Evolutionary conservation across 35 echinoderm and acorn worm genomes (phyloP), one percentile per base, ranked within the genome.

Genomic region (Ophioderma brevispina): DNA sequence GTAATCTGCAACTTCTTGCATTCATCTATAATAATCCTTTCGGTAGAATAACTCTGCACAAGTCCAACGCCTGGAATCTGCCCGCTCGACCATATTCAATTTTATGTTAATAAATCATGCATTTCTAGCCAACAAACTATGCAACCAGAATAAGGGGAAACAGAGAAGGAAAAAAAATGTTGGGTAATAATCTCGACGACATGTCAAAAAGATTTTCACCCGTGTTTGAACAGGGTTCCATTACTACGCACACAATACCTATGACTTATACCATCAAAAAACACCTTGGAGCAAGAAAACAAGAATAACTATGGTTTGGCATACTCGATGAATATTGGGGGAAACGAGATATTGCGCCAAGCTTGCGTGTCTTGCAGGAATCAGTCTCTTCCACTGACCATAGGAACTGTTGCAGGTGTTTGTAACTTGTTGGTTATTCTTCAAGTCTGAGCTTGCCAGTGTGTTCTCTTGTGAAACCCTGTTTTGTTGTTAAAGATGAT

Each of bases 221-320:
- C 59, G 23, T 70, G 59, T 70, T 70, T 70, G 59, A 70, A 70
- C 59, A 70, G 23, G 59, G 59, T 70, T 70, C 59, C 28, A 70
- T 70, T 70, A 70, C 59, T 30, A 70, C 59, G 23, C 28, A 25
- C 17, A 70, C 59, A 70, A 70, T 70, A 30, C 15, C 15, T 25
- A 25, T 70, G 59, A 70, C 59, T 70, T 70, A 70, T 70, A 70
- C 59, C 59, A 70, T 70, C 59, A 70, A 6, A 70, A 70, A 70
- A 70, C 23, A 70, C 59, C 59, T 70, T 25, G 59, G 59, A 70
- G 59, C 59, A 13, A 25, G n/a, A 70, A 13, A 70, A 70, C 59
- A 70, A 70, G 59, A 6, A 25, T 70, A 70, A 70, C 59, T 18
- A 70, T 70, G 28, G 23, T 70, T 8, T 30, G n/a, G 17, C 17